Evolutionary conservation across 2,113 vertebrate species (phyloP), one percentile per base, ranked within the genome.

Genomic region (Hemibagrus wyckioides): DNA sequence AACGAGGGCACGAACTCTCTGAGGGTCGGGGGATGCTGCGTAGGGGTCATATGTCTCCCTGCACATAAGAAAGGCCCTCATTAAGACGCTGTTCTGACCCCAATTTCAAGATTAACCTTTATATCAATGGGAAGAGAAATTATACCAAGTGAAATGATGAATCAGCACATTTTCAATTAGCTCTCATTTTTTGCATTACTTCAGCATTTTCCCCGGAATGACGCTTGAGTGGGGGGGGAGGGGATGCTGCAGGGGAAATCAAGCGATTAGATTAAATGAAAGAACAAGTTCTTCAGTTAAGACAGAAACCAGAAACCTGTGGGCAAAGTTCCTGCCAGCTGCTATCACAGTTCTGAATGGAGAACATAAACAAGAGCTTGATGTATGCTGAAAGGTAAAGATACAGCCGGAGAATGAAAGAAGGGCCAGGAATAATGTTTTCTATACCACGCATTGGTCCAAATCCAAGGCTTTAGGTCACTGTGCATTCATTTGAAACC

Each of bases 251-350:
- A 0, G 63, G 63, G 89, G 85, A 80, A 84, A 86, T 83, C 86
- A 85, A 89, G 88, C 85, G 89, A 90, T 91, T 89, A 91, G 88
- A 89, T 90, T 91, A 90, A 89, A 85, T 88, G 85, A 90, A 75
- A 65, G 85, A 85, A 88, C 87, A 83, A 86, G 83, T 88, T 89
- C 85, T 89, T 85, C 79, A 84, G 86, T 87, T 85, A 84, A 87
- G 86, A 88, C 59, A 28, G 91, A 90, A 91, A 91, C 80, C 88
- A 89, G 76, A 86, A 86, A 85, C 83, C 61, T 85, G 84, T 83
- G 84, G 83, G 85, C 84, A 86, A 83, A 83, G 83, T 88, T 90
- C 87, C 86, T 85, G 89, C 82, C 88, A 84, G 85, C 89, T 89
- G 88, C 76, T 83, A 82, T 90, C 81, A 59, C 77, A 50, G 81